Percentiles rank a stretch among this genome's conserved stretches.
Evolutionary conservation across 1,140 invertebrate species (phyloP).

Genomic region (Lethrus apterus): DNA sequence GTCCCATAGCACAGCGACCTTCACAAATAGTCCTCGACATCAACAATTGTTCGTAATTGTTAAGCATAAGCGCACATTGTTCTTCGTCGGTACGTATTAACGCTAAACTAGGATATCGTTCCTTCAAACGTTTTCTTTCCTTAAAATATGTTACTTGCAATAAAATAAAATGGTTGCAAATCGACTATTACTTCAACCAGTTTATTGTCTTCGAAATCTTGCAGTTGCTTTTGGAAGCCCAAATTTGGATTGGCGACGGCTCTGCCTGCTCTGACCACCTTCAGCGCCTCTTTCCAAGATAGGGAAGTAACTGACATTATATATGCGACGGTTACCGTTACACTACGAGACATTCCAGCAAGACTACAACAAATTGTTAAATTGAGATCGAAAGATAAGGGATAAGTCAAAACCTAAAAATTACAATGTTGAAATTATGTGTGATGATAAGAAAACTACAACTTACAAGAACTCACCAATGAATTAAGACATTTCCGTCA

Average conservation of each 20-base stretch:
- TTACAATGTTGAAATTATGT: no score
- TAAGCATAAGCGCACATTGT: constrained; percentile 66
- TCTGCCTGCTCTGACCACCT: constrained; percentile 83
- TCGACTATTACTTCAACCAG: constrained; percentile 59
- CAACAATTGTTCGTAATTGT: constrained; percentile 72
- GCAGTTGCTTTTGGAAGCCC: constrained; percentile 89
- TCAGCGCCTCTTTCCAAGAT: constrained; percentile 88
- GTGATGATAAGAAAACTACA: no score
- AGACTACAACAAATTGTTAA: constrained; percentile 52
- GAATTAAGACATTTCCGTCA: constrained; percentile 88
- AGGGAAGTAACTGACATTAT: constrained; percentile 90
- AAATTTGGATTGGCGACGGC: constrained; percentile 91
- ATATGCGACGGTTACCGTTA: constrained; percentile 89
- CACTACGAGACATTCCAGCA: constrained; percentile 92
- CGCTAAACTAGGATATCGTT: constrained; percentile 72
- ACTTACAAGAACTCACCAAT: constrained; percentile 77
- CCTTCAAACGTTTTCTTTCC: constrained; percentile 75
- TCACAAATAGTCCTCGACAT: constrained; percentile 73
- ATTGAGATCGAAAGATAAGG: background rate
- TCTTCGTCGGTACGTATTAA: constrained; percentile 66
- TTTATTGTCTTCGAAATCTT: constrained; percentile 81
- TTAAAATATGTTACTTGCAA: constrained; percentile 37
- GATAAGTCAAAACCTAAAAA: background rate
- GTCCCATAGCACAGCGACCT: constrained; percentile 74
- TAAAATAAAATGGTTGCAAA: background rate